These are phyloP conservation scores for Antedon mediterranea DNA, from an alignment of 53 echinoderm and acorn worm genomes.

Conservation along the genomic window DNA sequence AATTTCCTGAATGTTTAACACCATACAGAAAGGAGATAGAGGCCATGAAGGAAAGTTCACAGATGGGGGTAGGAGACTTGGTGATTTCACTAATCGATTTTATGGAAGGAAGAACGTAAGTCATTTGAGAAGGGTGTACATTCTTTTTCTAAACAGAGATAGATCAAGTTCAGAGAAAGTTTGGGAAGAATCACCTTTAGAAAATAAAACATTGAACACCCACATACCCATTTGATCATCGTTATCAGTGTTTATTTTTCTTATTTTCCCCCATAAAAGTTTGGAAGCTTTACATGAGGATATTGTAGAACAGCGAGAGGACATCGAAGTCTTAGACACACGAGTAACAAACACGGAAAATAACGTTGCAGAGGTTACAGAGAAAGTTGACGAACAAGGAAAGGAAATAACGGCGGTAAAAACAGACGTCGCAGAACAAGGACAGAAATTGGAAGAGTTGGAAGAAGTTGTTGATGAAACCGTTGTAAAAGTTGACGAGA, in stretches of 20 bases:
- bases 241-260: neutral
- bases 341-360: constrained; percentile 53
- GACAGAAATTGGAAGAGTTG: constrained; percentile 58
- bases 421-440: constrained; percentile 61
- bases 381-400: constrained; percentile 48
- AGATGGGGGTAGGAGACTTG: constrained; percentile 55
- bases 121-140: too few relatives aligned
- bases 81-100: constrained; percentile 58
- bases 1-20: constrained; percentile 42
- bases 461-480: constrained; percentile 74
- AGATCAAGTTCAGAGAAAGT: too few relatives aligned
- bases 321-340: constrained; percentile 49
- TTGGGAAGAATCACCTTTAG: too few relatives aligned
- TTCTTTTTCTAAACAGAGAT: too few relatives aligned
- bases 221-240: neutral
- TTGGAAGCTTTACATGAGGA: constrained; percentile 48
- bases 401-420: constrained; percentile 60
- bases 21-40: constrained; percentile 58
- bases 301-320: constrained; percentile 45
- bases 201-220: too few relatives aligned
- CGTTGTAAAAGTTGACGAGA: constrained; percentile 80
- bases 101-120: constrained; percentile 80
- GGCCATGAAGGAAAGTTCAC: constrained; percentile 37
- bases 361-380: constrained; percentile 48
- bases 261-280: too few relatives aligned